phyloP scores from a whole-genome alignment of 1,140 invertebrate genomes.

The Nasonia longicornis region DNA sequence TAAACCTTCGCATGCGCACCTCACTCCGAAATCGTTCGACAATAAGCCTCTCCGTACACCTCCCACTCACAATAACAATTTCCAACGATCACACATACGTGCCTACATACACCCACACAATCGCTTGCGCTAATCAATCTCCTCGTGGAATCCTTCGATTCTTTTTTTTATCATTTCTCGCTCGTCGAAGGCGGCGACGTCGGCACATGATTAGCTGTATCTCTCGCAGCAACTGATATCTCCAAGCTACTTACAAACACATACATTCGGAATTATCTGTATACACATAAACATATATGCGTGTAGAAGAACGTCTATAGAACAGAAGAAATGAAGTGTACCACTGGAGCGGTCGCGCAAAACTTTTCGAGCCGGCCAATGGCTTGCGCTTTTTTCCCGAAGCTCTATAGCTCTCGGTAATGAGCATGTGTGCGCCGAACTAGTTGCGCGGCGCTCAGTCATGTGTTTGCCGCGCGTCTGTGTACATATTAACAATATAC shows the following conservation, averaged over 20 bases:
- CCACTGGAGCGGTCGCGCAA: not conserved
- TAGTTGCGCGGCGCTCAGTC: no score
- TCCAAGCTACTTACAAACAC: not conserved
- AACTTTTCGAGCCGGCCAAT: constrained; percentile 15
- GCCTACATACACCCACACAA: not conserved
- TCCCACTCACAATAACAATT: no score
- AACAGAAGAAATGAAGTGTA: not conserved
- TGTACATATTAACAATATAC: no score
- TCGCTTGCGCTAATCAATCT: not conserved
- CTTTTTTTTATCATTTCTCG: not conserved
- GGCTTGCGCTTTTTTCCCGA: not conserved
- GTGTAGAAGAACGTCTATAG: not conserved
- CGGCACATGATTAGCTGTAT: not conserved
- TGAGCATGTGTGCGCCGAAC: no score
- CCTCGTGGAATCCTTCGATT: not conserved
- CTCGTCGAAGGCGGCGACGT: not conserved
- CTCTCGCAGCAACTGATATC: not conserved
- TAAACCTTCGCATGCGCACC: no score
- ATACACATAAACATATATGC: not conserved
- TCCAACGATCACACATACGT: not conserved
- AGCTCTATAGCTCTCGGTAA: no score
- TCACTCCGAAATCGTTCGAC: no score
- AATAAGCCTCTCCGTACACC: no score
- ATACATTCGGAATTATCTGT: not conserved
- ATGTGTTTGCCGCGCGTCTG: no score